Percentiles rank a stretch among this genome's conserved stretches.
These are phyloP conservation scores for Pandemis heparana DNA, from an alignment of 2,888 invertebrate species.

Conservation along the genomic window DNA sequence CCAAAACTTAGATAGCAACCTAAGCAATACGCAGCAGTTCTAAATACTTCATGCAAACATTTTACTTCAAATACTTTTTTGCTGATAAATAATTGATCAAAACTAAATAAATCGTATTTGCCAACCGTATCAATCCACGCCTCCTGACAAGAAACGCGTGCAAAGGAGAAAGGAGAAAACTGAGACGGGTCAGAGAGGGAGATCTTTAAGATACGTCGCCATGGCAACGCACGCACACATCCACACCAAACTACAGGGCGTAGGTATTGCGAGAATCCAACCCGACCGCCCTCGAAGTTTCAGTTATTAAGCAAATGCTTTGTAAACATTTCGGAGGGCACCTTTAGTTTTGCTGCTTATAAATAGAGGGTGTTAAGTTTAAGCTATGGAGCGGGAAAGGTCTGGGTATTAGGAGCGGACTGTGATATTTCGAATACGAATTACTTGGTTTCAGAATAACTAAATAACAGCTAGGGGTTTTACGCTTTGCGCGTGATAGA, in stretches of 20 bases:
- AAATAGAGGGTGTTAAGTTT: slow-evolving; percentile 77
- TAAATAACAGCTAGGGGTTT: neutral
- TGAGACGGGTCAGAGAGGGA: slow-evolving; percentile 82
- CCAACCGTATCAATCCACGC: slow-evolving; percentile 73
- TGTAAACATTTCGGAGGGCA: slow-evolving; percentile 83
- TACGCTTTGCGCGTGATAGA: neutral
- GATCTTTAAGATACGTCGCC: slow-evolving; percentile 85
- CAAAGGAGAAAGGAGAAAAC: slow-evolving; percentile 85
- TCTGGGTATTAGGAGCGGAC: slow-evolving; percentile 29
- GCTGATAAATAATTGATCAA: too few relatives aligned
- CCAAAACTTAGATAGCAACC: too few relatives aligned
- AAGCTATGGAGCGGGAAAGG: slow-evolving; percentile 68
- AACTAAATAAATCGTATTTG: slow-evolving; percentile 50
- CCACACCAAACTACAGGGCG: slow-evolving; percentile 43
- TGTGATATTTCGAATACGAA: slow-evolving; percentile 16
- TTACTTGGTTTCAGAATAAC: neutral
- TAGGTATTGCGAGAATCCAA: slow-evolving; percentile 80
- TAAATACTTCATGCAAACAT: too few relatives aligned
- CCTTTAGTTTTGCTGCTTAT: slow-evolving; percentile 76
- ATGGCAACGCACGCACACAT: slow-evolving; percentile 68
- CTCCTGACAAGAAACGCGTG: slow-evolving; percentile 83
- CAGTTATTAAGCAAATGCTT: slow-evolving; percentile 86
- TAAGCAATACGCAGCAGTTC: too few relatives aligned
- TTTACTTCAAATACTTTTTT: too few relatives aligned
- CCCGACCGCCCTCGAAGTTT: slow-evolving; percentile 80